Base-by-base conservation (phyloP, 2,888 invertebrate species). In the Campoletis raptor region DNA sequence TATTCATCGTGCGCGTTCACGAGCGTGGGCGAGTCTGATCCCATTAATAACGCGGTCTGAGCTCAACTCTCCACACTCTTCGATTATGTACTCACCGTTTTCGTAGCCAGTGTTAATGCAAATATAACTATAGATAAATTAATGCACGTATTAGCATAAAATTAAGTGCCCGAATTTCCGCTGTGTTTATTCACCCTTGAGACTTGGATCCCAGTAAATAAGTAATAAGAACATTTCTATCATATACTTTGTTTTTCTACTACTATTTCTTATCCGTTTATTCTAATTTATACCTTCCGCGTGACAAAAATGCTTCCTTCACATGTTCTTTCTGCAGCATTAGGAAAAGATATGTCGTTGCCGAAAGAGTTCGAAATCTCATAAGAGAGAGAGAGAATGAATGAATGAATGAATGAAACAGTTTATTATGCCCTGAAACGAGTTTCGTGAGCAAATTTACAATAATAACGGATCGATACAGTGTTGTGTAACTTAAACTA, bases 11-110 rank as follows among this genome's bases (percentile, higher is more conserved):
- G 69, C 69, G 87, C 88, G 88, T 81, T 78, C 76, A 78, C 81
- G 72, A 85, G 89, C 89, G 90, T 90, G 89, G 90, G 91, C 90
- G 90, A 85, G 85, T 78, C 81, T 70, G 73, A 83, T 81, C 89
- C 77, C 87, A 89, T 90, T 90, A 90, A 90, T 89, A 90, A 88
- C 85, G 85, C 87, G 86, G 86, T 83, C 45, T 42, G 72, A 81
- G 67, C 69, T 76, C 70, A 73, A 61, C 77, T 81, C 57, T 52
- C 61, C 80, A 52, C 74, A 42, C 57, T 80, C 57, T 69, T 64
- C 45, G 24, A 67, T 64, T n/a, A 69, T 70, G 48, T 57, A 15
- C 24, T 77, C 57, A 45, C 69, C 24, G 64, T 40, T 48, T 30
- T n/a, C 40, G 76, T 70, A 8, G 40, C 12, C 42, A 57, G 54